Conservation (phyloP, 2,888 invertebrate genomes). For the Nymphalis urticae region DNA sequence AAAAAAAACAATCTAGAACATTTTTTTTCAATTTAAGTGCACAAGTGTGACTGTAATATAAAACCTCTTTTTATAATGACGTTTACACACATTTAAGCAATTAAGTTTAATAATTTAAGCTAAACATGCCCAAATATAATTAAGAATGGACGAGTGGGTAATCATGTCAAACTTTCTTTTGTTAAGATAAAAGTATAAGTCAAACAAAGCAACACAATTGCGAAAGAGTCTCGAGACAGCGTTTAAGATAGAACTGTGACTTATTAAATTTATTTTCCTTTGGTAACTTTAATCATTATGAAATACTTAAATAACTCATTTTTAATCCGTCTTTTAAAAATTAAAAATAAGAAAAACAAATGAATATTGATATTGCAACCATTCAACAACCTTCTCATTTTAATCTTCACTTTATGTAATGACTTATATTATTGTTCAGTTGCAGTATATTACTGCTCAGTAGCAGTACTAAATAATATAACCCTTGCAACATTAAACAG, state of each 20-base stretch:
- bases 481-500: background rate
- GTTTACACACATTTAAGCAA: too few relatives aligned
- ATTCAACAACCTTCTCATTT: too few relatives aligned
- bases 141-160: slow-evolving; percentile 17
- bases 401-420: too few relatives aligned
- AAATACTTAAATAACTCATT: slow-evolving; percentile 16
- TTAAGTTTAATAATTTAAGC: too few relatives aligned
- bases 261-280: slow-evolving; percentile 31
- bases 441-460: background rate
- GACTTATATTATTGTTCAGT: background rate
- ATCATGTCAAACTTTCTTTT: slow-evolving; percentile 24
- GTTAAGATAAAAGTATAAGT: slow-evolving; percentile 23
- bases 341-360: too few relatives aligned
- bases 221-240: slow-evolving; percentile 21
- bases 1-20: too few relatives aligned
- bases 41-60: too few relatives aligned
- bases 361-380: too few relatives aligned
- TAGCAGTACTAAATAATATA: background rate
- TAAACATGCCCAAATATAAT: slow-evolving; percentile 15
- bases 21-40: too few relatives aligned
- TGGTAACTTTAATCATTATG: slow-evolving; percentile 7
- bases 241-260: slow-evolving; percentile 16
- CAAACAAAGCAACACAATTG: slow-evolving; percentile 27
- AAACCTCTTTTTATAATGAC: too few relatives aligned
- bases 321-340: background rate